These are phyloP conservation scores for Oegoconia quadripuncta DNA, from an alignment of 2,888 invertebrate genomes.

Conservation along the genomic window DNA sequence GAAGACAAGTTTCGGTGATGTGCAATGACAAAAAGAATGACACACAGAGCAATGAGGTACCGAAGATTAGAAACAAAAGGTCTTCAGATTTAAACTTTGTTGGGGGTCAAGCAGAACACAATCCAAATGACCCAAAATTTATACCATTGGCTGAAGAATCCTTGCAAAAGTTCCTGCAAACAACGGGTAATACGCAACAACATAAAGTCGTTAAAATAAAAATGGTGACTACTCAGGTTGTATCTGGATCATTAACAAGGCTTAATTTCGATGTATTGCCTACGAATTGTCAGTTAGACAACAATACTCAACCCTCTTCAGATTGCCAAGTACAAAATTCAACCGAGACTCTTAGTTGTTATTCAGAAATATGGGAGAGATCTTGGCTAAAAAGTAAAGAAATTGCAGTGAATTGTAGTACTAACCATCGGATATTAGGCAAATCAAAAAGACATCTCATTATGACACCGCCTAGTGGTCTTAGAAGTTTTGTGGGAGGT, in stretches of 20 bases:
- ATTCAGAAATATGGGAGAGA: slow-evolving; percentile 21
- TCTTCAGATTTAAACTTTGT: neutral
- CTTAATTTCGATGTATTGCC: slow-evolving; percentile 23
- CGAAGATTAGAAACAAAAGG: neutral
- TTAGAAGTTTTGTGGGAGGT: too few species aligned
- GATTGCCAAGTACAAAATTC: neutral
- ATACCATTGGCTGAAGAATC: slow-evolving; percentile 25
- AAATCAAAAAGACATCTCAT: too few species aligned
- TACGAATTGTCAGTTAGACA: neutral
- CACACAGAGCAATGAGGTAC: neutral
- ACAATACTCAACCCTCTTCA: neutral
- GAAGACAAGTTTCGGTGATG: slow-evolving; percentile 51
- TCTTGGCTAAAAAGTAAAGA: slow-evolving; percentile 31
- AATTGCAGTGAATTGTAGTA: slow-evolving; percentile 50
- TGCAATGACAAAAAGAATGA: slow-evolving; percentile 32
- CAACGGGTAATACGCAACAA: slow-evolving; percentile 4
- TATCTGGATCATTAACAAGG: slow-evolving; percentile 20
- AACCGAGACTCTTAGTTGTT: slow-evolving; percentile 14
- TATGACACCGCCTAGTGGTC: too few species aligned
- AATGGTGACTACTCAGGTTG: slow-evolving; percentile 24
- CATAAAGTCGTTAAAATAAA: slow-evolving; percentile 17
- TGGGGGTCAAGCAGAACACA: neutral
- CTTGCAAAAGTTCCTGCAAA: slow-evolving; percentile 26
- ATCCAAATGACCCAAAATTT: slow-evolving; percentile 10
- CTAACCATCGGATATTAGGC: too few species aligned